Percentiles rank a stretch among this genome's conserved stretches.
These are phyloP conservation scores for Haemorhous mexicanus DNA, from an alignment of 2,113 vertebrate species.

Conservation along the genomic window DNA sequence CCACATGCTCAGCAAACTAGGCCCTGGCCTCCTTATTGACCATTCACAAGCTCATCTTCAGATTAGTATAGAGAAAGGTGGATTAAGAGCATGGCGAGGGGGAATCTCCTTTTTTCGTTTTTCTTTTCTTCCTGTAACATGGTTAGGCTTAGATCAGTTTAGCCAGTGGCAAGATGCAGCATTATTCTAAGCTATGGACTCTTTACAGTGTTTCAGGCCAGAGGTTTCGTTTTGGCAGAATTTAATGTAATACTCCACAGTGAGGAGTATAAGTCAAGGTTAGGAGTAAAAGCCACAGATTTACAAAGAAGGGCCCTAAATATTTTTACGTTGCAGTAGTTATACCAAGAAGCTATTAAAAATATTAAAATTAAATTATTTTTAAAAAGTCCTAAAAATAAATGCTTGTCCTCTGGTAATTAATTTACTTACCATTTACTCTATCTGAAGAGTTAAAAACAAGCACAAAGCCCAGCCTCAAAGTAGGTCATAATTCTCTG, in stretches of 20 bases:
- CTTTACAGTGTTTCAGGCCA: not conserved
- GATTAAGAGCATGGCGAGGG: not conserved
- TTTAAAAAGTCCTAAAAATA: not conserved
- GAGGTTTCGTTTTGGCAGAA: constrained; percentile 17
- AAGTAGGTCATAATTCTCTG: constrained; percentile 15
- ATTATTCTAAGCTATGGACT: constrained; percentile 29
- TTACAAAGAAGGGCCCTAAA: not conserved
- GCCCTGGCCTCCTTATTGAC: constrained; percentile 41
- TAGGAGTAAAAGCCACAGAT: not conserved
- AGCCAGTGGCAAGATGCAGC: not conserved
- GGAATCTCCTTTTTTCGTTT: not conserved
- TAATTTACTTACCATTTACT: not conserved
- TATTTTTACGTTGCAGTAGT: not conserved
- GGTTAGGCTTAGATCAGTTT: not conserved
- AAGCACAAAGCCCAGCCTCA: not conserved
- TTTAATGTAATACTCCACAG: not conserved
- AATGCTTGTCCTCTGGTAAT: not conserved
- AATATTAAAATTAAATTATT: not conserved
- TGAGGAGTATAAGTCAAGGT: not conserved
- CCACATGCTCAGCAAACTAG: constrained; percentile 49
- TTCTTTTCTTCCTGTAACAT: constrained; percentile 1
- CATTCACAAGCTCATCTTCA: constrained; percentile 8
- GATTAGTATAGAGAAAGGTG: constrained; percentile 44
- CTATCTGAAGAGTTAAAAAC: not conserved
- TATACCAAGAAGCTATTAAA: not conserved